A percentile compares a stretch with the other conserved stretches of the same genome.
Conservation (phyloP, 2,113 vertebrate genomes). For the Dinomys branickii region DNA sequence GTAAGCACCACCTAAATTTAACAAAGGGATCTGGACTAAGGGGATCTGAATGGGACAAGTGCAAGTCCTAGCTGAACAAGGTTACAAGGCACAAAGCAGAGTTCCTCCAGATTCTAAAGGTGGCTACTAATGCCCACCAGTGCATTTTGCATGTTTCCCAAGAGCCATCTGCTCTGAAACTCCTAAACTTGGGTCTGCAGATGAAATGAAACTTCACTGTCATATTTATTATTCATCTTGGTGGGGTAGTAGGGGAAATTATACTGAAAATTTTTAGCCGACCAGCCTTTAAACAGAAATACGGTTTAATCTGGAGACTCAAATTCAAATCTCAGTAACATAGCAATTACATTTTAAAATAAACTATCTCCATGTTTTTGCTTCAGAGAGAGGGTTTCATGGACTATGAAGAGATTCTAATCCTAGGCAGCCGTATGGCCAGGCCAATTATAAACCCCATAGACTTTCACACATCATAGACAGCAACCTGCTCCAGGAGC, state of each 20-base stretch:
- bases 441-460: not conserved
- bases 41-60: not conserved
- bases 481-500: not conserved
- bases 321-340: conserved; percentile 58
- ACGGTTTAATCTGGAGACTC: conserved; percentile 3
- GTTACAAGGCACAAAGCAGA: not conserved
- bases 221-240: not conserved
- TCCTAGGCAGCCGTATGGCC: not conserved
- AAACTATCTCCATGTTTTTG: conserved; percentile 34
- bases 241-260: fast-evolving
- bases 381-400: conserved; percentile 32
- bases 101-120: not conserved
- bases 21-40: not conserved
- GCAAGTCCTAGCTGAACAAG: not conserved
- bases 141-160: not conserved
- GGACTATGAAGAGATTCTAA: not conserved
- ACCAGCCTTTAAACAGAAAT: not conserved
- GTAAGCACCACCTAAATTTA: not conserved
- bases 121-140: not conserved
- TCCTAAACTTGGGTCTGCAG: not conserved
- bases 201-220: not conserved
- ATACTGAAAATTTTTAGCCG: not conserved
- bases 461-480: not conserved
- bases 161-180: not conserved
- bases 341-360: conserved; percentile 50